Evolutionary conservation across 2,797 vertebrate species (phyloP), one percentile per base, ranked within the genome.

Genomic region (Sebastes iracundus): DNA sequence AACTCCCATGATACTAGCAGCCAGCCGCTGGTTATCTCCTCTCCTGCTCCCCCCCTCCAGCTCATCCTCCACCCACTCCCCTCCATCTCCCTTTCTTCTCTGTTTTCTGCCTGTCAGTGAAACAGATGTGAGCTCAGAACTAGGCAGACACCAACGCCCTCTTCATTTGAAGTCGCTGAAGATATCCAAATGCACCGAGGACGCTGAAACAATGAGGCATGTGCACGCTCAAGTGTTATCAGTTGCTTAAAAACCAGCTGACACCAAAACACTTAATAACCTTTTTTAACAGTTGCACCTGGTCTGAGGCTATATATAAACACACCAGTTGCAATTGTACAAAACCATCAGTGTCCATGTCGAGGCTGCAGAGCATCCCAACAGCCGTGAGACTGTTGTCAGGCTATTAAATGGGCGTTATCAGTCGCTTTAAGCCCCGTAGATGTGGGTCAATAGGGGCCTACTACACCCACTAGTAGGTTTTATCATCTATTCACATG

Each of bases 1-100:
- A 90, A 89, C 87, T 90, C 88, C 86, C 92, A 72, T 67, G 87
- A 89, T 77, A 77, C 55, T 12, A 22, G 27, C 78, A 86, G 75
- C 70, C 79, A 60, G 84, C 88, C 71, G 74, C 81, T 32, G 86
- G 90, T 79, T 73, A 68, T 80, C 78, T 86, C 71, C 58, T 82
- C 83, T 72, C 53, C 86, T 67, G 42, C 63, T 35, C 30, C 52
- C 27, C 66, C 32, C 62, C 69, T 25, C 55, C 25, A 66, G 77
- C 77, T 82, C 72, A 67, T 84, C 65, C 77, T 77, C 79, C 82
- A 38, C 77, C 80, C 72, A 25, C 78, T 70, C 76, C 42, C 61
- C 32, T 60, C 66, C 18, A 6, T 78, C 75, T 78, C 62, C 59
- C 78, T 92, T 83, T 85, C 79, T 88, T 87, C 80, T 66, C 69